phyloP scores from a whole-genome alignment of 2,888 invertebrate genomes.

The Caenorhabditis doughertyi region DNA sequence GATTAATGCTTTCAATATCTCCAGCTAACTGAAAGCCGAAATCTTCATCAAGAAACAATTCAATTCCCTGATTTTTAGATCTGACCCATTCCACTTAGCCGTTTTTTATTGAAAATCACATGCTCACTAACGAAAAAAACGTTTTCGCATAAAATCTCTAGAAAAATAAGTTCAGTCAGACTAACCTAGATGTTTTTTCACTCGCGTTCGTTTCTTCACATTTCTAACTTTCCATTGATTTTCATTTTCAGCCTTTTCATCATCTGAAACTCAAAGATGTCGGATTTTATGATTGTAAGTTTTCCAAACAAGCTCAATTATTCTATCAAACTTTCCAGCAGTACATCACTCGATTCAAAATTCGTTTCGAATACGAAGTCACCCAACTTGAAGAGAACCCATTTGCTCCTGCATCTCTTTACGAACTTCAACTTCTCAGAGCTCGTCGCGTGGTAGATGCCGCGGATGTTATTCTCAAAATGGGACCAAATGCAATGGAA shows the following conservation, averaged over 20 bases:
- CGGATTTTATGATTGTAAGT: conserved; percentile 34
- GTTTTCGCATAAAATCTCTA: too few species aligned
- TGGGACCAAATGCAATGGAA: conserved; percentile 22
- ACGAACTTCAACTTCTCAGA: conserved; percentile 11
- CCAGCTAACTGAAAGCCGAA: too few species aligned
- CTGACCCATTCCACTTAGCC: too few species aligned
- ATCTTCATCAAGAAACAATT: too few species aligned
- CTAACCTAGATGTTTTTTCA: too few species aligned
- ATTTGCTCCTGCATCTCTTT: neutral
- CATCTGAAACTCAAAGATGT: neutral
- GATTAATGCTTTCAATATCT: too few species aligned
- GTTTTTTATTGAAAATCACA: too few species aligned
- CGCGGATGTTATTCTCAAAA: neutral
- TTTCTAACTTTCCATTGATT: neutral
- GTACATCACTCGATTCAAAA: conserved; percentile 35
- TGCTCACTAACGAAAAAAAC: too few species aligned
- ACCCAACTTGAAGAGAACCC: neutral
- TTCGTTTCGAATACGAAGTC: conserved; percentile 6
- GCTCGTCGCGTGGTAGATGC: conserved; percentile 27
- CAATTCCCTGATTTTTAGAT: too few species aligned
- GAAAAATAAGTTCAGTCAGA: too few species aligned
- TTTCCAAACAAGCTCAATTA: neutral
- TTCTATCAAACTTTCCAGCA: conserved; percentile 11
- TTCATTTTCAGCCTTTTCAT: neutral
- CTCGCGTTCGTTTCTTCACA: neutral